Evolutionary conservation across 2,113 vertebrate species (phyloP).

Genomic region (Brachyhypopomus gauderio): DNA sequence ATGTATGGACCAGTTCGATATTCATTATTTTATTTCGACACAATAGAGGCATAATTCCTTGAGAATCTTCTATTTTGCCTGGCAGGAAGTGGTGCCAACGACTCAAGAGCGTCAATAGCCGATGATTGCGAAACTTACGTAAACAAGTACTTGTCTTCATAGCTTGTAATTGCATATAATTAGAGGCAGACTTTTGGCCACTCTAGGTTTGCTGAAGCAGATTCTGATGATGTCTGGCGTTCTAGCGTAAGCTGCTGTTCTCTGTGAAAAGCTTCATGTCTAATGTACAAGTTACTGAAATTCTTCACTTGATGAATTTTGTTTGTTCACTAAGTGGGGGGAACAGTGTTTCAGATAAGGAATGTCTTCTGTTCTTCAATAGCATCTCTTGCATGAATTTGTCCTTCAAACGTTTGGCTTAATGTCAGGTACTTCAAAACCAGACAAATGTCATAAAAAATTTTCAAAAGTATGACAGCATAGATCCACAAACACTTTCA

Average conservation of each 20-base stretch:
- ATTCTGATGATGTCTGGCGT: constrained; percentile 11
- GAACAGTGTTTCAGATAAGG: neutral
- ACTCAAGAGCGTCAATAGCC: constrained; percentile 55
- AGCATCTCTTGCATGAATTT: no score
- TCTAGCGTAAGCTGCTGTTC: neutral
- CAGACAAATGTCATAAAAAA: neutral
- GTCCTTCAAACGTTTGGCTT: no score
- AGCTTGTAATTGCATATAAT: constrained; percentile 46
- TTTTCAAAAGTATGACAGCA: no score
- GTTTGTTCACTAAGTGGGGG: neutral
- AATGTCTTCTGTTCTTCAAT: no score
- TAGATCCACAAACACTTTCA: no score
- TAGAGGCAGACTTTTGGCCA: constrained; percentile 18
- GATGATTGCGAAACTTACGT: constrained; percentile 57
- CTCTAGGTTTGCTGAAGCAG: constrained; percentile 20
- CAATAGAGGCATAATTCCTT: constrained; percentile 55
- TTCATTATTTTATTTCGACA: constrained; percentile 51
- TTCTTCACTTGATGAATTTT: neutral
- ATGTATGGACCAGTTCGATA: constrained; percentile 39
- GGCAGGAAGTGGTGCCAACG: constrained; percentile 38
- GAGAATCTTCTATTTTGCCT: constrained; percentile 45
- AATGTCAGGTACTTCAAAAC: neutral
- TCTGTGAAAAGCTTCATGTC: neutral
- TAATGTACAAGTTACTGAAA: neutral
- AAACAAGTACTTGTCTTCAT: constrained; percentile 56